phyloP scores from a whole-genome alignment of 2,113 vertebrate genomes.

The Eulemur rufifrons region DNA sequence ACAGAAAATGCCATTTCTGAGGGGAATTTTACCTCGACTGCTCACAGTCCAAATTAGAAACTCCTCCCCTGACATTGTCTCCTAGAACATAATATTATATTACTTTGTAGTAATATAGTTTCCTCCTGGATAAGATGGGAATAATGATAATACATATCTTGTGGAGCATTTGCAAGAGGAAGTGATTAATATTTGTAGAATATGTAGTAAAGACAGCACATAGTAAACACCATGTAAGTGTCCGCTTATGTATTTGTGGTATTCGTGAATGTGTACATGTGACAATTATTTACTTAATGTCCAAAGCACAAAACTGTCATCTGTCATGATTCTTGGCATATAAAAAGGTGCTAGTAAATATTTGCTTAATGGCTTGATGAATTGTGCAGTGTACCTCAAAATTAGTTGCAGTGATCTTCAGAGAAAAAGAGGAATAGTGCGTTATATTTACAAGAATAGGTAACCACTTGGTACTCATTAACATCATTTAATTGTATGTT shows the following conservation, averaged over 20 bases:
- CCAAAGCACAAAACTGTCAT: not conserved
- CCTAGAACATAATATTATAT: not conserved
- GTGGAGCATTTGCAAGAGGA: not conserved
- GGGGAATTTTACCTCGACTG: not conserved
- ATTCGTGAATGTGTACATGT: not conserved
- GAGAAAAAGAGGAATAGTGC: not conserved
- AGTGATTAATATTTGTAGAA: not conserved
- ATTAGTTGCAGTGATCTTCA: not conserved
- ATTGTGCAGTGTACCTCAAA: not conserved
- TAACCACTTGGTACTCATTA: not conserved
- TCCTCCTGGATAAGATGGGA: not conserved
- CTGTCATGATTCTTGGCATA: not conserved
- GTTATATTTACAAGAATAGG: not conserved
- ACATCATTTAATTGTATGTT: not conserved
- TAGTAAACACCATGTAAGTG: rapidly evolving
- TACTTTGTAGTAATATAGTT: not conserved
- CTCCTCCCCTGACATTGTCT: not conserved
- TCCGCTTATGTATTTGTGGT: not conserved
- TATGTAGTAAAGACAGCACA: not conserved
- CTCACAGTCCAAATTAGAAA: not conserved
- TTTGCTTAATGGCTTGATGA: not conserved
- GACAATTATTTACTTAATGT: not conserved
- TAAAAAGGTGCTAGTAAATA: not conserved
- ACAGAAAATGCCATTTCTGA: not conserved
- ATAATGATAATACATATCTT: not conserved